These are phyloP conservation scores for Neopelma chrysocephalum DNA, from an alignment of 2,797 vertebrate species.

Conservation along the genomic window DNA sequence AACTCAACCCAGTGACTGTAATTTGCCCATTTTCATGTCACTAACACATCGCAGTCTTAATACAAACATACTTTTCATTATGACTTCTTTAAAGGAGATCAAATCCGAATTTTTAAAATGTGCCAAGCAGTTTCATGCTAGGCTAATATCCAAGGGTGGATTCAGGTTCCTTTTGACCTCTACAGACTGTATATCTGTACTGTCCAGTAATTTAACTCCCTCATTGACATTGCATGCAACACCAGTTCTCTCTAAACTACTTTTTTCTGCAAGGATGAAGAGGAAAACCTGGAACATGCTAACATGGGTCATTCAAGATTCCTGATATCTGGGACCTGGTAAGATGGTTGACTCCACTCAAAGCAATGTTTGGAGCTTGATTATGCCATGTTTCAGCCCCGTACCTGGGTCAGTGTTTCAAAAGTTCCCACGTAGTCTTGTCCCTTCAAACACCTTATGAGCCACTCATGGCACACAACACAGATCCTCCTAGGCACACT, in stretches of 20 bases:
- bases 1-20: not conserved
- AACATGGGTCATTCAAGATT: not conserved
- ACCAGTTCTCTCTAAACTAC: not conserved
- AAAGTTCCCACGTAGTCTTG: not conserved
- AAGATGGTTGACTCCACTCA: not conserved
- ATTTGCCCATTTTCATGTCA: not conserved
- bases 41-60: not conserved
- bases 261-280: not conserved
- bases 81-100: not conserved
- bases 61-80: not conserved
- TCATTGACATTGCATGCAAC: fast-evolving
- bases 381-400: not conserved
- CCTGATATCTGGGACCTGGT: not conserved
- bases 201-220: not conserved
- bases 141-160: not conserved
- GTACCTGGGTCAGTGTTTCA: not conserved
- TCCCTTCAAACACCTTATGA: not conserved
- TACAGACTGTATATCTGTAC: not conserved
- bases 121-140: not conserved
- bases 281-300: not conserved
- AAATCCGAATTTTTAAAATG: not conserved
- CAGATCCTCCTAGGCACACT: not conserved
- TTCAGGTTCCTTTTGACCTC: not conserved
- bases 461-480: not conserved
- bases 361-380: not conserved